Conservation (phyloP, 2,797 vertebrate genomes). For the Leucoraja ocellata region DNA sequence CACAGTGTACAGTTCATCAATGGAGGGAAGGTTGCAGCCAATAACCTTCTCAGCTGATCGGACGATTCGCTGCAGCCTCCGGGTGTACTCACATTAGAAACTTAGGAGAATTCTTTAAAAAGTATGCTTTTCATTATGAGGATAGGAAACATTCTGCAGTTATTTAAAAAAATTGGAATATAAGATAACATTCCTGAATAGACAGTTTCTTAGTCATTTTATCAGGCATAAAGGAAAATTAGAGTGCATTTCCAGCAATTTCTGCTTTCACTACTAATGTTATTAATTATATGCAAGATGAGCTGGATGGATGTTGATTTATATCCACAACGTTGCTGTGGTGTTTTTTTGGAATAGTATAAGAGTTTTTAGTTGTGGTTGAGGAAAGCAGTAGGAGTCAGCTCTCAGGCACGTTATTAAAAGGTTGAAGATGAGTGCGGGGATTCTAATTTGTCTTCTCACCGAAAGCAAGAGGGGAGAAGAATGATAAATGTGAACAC, state of each 20-base stretch:
- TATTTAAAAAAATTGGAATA: neutral
- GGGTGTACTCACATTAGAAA: neutral
- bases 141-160: neutral
- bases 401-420: neutral
- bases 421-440: neutral
- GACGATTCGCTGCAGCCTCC: too few species aligned
- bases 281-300: neutral
- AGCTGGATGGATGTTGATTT: neutral
- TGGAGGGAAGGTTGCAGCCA: too few species aligned
- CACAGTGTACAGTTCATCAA: too few species aligned
- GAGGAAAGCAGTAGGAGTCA: slow-evolving; percentile 13
- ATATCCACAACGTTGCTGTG: neutral
- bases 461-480: neutral
- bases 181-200: neutral
- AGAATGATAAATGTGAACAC: neutral
- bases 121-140: neutral
- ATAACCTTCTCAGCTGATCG: too few species aligned
- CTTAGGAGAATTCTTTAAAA: neutral
- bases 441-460: neutral
- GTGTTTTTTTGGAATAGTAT: neutral
- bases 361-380: neutral
- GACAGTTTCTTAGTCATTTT: neutral
- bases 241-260: neutral
- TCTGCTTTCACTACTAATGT: neutral
- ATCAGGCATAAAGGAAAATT: neutral